phyloP scores from a whole-genome alignment of 35 echinoderm and acorn worm genomes.

The Apostichopus californicus region DNA sequence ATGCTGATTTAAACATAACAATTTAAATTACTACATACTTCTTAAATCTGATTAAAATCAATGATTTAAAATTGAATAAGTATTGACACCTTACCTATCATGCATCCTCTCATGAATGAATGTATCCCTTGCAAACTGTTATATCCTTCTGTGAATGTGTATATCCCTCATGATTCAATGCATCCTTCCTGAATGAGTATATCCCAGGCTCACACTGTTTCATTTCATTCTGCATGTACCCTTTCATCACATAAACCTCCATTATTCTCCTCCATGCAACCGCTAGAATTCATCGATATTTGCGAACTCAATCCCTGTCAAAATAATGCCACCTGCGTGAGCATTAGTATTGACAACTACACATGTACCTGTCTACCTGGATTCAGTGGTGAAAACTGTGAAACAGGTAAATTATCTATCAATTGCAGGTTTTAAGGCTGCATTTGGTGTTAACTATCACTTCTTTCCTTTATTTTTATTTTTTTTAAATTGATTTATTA shows the following conservation, averaged over 20 bases:
- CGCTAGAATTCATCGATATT: background rate
- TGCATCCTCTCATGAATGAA: too few relatives aligned
- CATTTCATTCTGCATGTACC: background rate
- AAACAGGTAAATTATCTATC: conserved; percentile 1
- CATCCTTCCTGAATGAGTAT: background rate
- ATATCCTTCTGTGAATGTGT: too few relatives aligned
- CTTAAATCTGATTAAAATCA: too few relatives aligned
- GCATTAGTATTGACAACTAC: conserved; percentile 35
- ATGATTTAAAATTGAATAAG: too few relatives aligned
- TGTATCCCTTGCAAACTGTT: too few relatives aligned
- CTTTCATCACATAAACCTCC: background rate
- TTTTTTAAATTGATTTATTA: too few relatives aligned
- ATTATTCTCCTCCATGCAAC: too few relatives aligned
- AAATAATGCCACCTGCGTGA: conserved; percentile 72
- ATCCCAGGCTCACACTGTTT: background rate
- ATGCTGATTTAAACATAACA: too few relatives aligned
- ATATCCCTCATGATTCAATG: background rate
- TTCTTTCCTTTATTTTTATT: too few relatives aligned
- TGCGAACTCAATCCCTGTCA: conserved; percentile 59
- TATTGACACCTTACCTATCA: too few relatives aligned
- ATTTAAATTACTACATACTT: too few relatives aligned
- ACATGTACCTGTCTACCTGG: conserved; percentile 62
- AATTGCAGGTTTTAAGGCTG: background rate
- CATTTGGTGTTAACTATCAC: too few relatives aligned
- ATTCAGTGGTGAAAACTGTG: conserved; percentile 61